Evolutionary conservation across 1,140 invertebrate genomes (phyloP), one percentile per base, ranked within the genome.

Genomic region (Lasioglossum baleicum): DNA sequence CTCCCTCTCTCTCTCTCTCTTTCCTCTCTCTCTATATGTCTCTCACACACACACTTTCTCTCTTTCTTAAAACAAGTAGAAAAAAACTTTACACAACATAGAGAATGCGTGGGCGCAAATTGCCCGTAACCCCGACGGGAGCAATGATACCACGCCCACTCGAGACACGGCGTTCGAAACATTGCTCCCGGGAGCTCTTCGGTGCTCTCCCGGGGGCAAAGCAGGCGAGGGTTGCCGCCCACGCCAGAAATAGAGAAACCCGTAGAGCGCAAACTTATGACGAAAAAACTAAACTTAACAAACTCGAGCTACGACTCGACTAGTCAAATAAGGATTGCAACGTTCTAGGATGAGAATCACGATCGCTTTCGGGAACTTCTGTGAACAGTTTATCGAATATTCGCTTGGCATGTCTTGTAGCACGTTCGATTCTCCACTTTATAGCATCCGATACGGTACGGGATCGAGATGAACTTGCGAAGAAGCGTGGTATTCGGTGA

Each of bases 331-430:
- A 75, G 73, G 15, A 17, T 11, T 56, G 48, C 35, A 66, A 20
- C 42, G 42, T 13, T 67, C 10, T 51, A 67, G n/a, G 42, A 51
- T 48, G 44, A 48, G 65, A 67, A 51, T 17, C 40, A 10, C 42
- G 22, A 48, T 67, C 22, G 11, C 65, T 51, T 48, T 51, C 44
- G 11, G n/a, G 26, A 56, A 53, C 35, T n/a, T 75, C 42, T 1
- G n/a, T 31, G 40, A 7, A 44, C 40, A 51, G 73, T 51, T 22
- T 64, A 22, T 44, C n/a, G 48, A 48, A 77, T 68, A 77, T 17
- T 44, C 20, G 35, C 56, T 35, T 61, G 31, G 20, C 40, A 22
- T 44, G 22, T 3, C 53, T 22, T 40, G 66, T 70, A n/a, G 40
- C 7, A 8, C 42, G 22, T 51, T 75, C 31, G 44, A 56, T 65